Conservation (phyloP, 2,888 invertebrate genomes). For the Gymnocheta viridis region DNA sequence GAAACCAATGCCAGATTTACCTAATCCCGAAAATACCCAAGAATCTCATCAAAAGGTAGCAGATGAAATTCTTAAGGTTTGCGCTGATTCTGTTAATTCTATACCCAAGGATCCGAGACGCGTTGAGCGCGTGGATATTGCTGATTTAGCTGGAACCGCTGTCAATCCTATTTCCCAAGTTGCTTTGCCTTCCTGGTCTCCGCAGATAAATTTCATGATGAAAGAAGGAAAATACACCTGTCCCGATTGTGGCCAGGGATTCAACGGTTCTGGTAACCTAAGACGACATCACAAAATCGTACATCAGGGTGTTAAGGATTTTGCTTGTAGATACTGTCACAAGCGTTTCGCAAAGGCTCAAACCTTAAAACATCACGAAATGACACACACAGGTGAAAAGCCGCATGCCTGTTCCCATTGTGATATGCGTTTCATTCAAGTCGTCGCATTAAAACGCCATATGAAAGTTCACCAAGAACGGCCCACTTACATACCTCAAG, state of each 20-base stretch:
- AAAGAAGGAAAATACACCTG: slow-evolving; percentile 80
- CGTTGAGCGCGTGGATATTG: slow-evolving; percentile 78
- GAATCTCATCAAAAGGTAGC: slow-evolving; percentile 75
- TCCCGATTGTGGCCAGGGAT: slow-evolving; percentile 79
- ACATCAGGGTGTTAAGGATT: slow-evolving; percentile 80
- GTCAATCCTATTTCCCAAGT: slow-evolving; percentile 79
- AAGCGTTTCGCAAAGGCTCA: slow-evolving; percentile 80
- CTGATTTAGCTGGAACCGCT: slow-evolving; percentile 78
- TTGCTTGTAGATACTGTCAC: slow-evolving; percentile 79
- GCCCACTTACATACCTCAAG: slow-evolving; percentile 73
- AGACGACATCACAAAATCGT: slow-evolving; percentile 80
- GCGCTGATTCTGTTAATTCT: slow-evolving; percentile 76
- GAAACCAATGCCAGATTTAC: slow-evolving; percentile 67
- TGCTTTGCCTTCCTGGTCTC: slow-evolving; percentile 79
- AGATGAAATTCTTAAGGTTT: slow-evolving; percentile 78
- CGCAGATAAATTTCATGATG: slow-evolving; percentile 80
- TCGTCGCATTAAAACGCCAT: slow-evolving; percentile 79
- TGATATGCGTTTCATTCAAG: slow-evolving; percentile 79
- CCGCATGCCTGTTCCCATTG: slow-evolving; percentile 79
- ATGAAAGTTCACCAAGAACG: slow-evolving; percentile 78
- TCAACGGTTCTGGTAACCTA: slow-evolving; percentile 79
- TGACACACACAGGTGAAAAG: slow-evolving; percentile 81
- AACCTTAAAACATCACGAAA: slow-evolving; percentile 80
- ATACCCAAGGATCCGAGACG: slow-evolving; percentile 79
- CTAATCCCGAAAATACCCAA: slow-evolving; percentile 69